phyloP scores from a whole-genome alignment of 2,888 invertebrate species.

The Fabriciana adippe region DNA sequence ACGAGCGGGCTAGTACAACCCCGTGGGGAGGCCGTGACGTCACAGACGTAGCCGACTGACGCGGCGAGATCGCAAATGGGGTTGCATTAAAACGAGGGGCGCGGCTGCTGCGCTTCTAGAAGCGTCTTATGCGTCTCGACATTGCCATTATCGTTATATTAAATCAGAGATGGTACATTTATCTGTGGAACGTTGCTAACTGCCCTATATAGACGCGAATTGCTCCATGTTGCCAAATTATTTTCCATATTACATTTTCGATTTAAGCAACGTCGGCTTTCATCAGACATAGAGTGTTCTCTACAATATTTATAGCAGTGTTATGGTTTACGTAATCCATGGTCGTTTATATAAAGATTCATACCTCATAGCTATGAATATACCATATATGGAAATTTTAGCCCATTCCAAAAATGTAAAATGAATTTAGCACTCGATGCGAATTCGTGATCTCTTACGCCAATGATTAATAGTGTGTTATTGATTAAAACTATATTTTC shows the following conservation, averaged over 20 bases:
- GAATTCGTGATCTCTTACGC: no score
- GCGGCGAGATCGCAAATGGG: conserved; percentile 27
- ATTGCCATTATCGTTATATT: background rate
- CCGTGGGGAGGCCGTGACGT: conserved; percentile 34
- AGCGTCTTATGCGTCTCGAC: conserved; percentile 3
- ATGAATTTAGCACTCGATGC: no score
- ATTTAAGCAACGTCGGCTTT: conserved; percentile 6
- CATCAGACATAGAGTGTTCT: background rate
- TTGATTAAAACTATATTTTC: no score
- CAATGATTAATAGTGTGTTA: no score
- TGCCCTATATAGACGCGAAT: conserved; percentile 4
- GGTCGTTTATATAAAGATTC: background rate
- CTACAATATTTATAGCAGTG: background rate
- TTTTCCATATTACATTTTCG: conserved; percentile 14
- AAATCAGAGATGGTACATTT: no score
- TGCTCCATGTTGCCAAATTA: conserved; percentile 12
- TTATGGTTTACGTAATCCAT: background rate
- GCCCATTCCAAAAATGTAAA: no score
- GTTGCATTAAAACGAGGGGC: conserved; percentile 28
- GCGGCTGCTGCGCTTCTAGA: conserved; percentile 27
- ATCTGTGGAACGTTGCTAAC: background rate
- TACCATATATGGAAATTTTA: no score
- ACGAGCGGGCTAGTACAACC: conserved; percentile 28
- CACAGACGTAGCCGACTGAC: conserved; percentile 28
- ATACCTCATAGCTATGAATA: background rate